phyloP scores from a whole-genome alignment of 2,113 vertebrate species.

The Atherinomorus stipes region DNA sequence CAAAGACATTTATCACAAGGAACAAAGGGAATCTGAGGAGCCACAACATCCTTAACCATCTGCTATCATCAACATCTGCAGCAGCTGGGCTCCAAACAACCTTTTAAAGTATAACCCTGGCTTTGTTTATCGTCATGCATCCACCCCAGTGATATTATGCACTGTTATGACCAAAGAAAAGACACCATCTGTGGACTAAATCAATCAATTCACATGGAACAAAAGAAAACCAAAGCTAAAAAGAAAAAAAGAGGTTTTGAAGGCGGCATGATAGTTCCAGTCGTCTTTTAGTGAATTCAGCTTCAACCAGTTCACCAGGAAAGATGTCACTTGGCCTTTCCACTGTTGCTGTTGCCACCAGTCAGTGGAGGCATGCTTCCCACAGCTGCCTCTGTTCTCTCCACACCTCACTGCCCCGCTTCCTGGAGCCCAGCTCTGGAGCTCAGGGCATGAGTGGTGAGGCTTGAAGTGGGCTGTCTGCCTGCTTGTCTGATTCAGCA shows the following conservation, averaged over 20 bases:
- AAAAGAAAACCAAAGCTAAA: background rate
- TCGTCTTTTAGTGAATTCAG: constrained; percentile 13
- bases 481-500: constrained; percentile 59
- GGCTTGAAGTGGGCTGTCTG: constrained; percentile 59
- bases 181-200: background rate
- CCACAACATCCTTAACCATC: constrained; percentile 55
- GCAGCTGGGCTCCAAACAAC: constrained; percentile 21
- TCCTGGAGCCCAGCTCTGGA: constrained; percentile 73
- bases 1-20: constrained; percentile 58
- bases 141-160: background rate
- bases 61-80: constrained; percentile 56
- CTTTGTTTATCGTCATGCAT: constrained; percentile 20
- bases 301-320: constrained; percentile 26
- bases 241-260: background rate
- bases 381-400: constrained; percentile 73
- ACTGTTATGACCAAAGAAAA: background rate
- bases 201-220: background rate
- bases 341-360: constrained; percentile 61
- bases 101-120: background rate
- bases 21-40: constrained; percentile 65
- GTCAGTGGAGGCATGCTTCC: constrained; percentile 73
- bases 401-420: constrained; percentile 72
- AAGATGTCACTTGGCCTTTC: constrained; percentile 27
- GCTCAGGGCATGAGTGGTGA: constrained; percentile 75
- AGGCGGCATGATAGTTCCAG: background rate